These are phyloP conservation scores for Mungos mungo DNA, from an alignment of 2,113 vertebrate genomes.

Conservation along the genomic window DNA sequence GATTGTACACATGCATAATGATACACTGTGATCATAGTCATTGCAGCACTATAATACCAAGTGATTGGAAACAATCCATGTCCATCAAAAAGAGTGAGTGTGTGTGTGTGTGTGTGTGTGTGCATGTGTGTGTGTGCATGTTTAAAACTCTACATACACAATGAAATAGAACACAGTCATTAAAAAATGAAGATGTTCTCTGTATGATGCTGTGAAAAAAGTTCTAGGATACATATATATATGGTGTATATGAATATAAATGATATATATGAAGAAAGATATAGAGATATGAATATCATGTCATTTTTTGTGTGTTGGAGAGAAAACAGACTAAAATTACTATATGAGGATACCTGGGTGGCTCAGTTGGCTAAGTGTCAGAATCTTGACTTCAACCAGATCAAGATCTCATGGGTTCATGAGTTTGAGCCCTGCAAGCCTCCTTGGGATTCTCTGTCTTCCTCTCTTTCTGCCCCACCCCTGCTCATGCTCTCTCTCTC, in stretches of 20 bases:
- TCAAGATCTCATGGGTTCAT: too few species aligned
- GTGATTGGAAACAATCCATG: not conserved
- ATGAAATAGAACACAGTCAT: not conserved
- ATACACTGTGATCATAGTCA: not conserved
- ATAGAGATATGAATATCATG: not conserved
- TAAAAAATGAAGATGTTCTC: not conserved
- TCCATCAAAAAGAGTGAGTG: not conserved
- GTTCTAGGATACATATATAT: not conserved
- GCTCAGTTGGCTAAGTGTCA: too few species aligned
- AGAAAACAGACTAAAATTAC: not conserved
- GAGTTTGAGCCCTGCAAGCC: too few species aligned
- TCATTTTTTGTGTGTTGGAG: not conserved
- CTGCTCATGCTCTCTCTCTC: too few species aligned
- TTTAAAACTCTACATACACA: not conserved
- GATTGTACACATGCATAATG: not conserved
- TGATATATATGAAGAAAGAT: not conserved
- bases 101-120: not conserved
- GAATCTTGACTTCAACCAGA: too few species aligned
- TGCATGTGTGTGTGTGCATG: fast-evolving
- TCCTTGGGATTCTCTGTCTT: too few species aligned
- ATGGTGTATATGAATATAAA: too few species aligned
- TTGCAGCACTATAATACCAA: not conserved
- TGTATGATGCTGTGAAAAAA: not conserved
- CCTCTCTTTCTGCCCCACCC: too few species aligned
- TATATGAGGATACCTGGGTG: too few species aligned